These are phyloP conservation scores for Chionis minor DNA, from an alignment of 2,113 vertebrate genomes.

Conservation along the genomic window DNA sequence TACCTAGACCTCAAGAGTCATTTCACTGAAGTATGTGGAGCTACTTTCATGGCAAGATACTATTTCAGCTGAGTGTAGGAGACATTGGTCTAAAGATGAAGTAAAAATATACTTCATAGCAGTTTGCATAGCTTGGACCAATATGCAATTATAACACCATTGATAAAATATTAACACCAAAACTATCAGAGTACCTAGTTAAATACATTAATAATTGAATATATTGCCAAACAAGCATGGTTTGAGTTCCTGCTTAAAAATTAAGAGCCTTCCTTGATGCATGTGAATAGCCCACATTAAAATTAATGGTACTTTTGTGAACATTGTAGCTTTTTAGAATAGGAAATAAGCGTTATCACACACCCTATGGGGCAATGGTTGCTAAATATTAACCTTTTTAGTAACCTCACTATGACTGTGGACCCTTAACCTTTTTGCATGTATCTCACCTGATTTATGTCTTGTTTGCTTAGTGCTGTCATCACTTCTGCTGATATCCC, in stretches of 20 bases:
- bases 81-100: not conserved
- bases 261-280: not conserved
- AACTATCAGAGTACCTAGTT: conserved; percentile 2
- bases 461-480: not conserved
- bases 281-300: conserved; percentile 1
- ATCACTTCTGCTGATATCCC: not conserved
- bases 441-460: not conserved
- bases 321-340: not conserved
- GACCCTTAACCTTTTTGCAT: not conserved
- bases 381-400: conserved; percentile 9
- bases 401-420: rapidly evolving
- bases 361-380: not conserved
- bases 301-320: conserved; percentile 25
- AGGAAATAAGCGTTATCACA: not conserved
- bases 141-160: not conserved
- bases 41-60: not conserved
- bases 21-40: not conserved
- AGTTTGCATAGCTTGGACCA: not conserved
- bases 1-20: not conserved
- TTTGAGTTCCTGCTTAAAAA: conserved; percentile 34
- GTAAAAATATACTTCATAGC: not conserved
- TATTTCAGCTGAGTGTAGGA: not conserved
- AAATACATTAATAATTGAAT: conserved; percentile 50
- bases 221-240: not conserved
- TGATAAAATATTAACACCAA: conserved; percentile 30